phyloP scores from a whole-genome alignment of 2,888 invertebrate genomes.

The Bombylius discolor region DNA sequence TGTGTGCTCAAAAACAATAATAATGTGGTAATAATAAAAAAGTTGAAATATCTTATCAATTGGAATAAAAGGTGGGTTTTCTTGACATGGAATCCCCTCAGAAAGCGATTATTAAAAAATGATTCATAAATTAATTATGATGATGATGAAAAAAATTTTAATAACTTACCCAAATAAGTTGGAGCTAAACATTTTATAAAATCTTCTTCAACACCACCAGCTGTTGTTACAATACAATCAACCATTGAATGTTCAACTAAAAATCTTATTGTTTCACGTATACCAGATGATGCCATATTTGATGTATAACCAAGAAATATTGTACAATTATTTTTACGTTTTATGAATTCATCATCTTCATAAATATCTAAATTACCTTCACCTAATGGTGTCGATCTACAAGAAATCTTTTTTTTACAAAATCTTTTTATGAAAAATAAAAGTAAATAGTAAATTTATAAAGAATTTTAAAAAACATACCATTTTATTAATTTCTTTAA shows the following conservation, averaged over 20 bases:
- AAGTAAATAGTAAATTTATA: no score
- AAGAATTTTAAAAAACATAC: conserved; percentile 26
- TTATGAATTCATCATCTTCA: conserved; percentile 69
- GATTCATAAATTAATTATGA: no score
- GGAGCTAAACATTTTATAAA: conserved; percentile 96
- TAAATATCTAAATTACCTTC: conserved; percentile 52
- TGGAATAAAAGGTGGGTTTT: no score
- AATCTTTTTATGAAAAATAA: neutral
- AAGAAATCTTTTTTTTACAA: conserved; percentile 42
- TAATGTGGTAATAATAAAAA: no score
- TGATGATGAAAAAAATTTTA: neutral
- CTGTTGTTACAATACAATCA: conserved; percentile 94
- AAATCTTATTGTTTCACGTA: conserved; percentile 83
- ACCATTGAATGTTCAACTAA: conserved; percentile 76
- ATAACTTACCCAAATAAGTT: conserved; percentile 62
- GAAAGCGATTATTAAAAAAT: no score
- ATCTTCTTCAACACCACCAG: conserved; percentile 97
- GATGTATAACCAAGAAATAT: conserved; percentile 96
- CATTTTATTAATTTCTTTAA: conserved; percentile 88
- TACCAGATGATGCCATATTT: conserved; percentile 90
- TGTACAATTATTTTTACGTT: conserved; percentile 69
- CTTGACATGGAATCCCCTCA: no score
- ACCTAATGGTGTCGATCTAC: conserved; percentile 53
- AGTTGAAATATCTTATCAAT: no score
- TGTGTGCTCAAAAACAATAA: no score